A percentile compares a stretch with the other conserved stretches of the same genome.
phyloP scores from a whole-genome alignment of 2,888 invertebrate genomes.

The Molorchus minor region DNA sequence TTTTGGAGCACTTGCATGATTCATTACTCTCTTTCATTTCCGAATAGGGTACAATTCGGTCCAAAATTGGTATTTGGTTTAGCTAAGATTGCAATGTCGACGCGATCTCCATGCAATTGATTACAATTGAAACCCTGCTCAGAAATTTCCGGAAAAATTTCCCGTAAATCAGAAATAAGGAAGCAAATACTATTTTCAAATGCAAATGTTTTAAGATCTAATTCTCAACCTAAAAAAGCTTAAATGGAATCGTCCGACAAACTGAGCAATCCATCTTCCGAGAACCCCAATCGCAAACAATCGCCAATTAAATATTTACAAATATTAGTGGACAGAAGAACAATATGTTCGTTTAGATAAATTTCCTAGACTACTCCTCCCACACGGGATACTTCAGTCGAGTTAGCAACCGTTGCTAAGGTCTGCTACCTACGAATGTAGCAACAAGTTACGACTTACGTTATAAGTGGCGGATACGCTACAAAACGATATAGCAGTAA shows the following conservation, averaged over 20 bases:
- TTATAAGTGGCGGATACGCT: constrained; percentile 19
- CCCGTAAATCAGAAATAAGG: too few relatives aligned
- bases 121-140: too few relatives aligned
- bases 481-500: constrained; percentile 22
- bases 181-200: too few relatives aligned
- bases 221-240: too few relatives aligned
- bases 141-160: too few relatives aligned
- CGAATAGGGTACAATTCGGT: too few relatives aligned
- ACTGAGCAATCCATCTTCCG: constrained; percentile 11
- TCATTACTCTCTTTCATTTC: too few relatives aligned
- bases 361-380: constrained; percentile 26
- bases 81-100: too few relatives aligned
- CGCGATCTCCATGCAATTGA: too few relatives aligned
- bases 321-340: constrained; percentile 19
- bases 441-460: constrained; percentile 36
- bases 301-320: constrained; percentile 30
- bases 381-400: constrained; percentile 14
- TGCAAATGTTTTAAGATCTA: too few relatives aligned
- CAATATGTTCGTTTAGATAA: constrained; percentile 25
- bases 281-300: constrained; percentile 24
- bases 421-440: constrained; percentile 49
- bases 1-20: too few relatives aligned
- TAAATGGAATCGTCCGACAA: background rate
- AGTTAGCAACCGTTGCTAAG: constrained; percentile 57
- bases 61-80: too few relatives aligned